A percentile compares a stretch with the other conserved stretches of the same genome.
Evolutionary conservation across 2,113 vertebrate species (phyloP).

Genomic region (Sclerurus mexicanus): DNA sequence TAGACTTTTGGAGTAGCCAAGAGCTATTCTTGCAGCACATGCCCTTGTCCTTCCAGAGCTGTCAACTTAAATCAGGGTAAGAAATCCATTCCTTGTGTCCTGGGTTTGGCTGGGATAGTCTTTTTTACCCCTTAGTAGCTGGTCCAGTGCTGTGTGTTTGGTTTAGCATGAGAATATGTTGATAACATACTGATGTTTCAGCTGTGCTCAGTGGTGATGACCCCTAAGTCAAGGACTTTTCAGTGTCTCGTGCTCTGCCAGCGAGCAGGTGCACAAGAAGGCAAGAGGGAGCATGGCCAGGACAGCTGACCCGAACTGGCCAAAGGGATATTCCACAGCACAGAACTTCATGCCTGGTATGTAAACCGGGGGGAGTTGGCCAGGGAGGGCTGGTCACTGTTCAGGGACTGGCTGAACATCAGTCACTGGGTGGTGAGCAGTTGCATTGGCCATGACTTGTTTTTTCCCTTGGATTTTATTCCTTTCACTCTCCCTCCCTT

Average conservation of each 20-base stretch:
- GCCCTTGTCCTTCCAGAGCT: background rate
- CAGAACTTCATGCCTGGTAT: background rate
- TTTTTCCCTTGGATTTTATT: background rate
- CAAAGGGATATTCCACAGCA: background rate
- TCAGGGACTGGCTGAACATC: background rate
- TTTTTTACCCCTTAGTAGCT: background rate
- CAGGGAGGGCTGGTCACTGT: background rate
- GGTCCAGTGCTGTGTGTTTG: background rate
- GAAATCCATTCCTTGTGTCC: background rate
- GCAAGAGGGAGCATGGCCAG: background rate
- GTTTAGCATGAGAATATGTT: background rate
- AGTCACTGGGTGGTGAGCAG: fast-evolving
- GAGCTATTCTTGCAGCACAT: background rate
- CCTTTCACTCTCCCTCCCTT: background rate
- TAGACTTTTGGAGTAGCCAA: background rate
- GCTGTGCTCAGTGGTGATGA: background rate
- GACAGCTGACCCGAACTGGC: background rate
- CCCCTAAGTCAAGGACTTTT: background rate
- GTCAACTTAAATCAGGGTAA: background rate
- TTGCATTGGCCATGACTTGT: too few species aligned
- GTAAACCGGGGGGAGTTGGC: background rate
- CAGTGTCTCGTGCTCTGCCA: background rate
- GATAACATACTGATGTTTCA: too few species aligned
- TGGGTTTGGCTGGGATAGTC: background rate
- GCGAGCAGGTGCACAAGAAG: background rate